phyloP scores from a whole-genome alignment of 2,797 vertebrate species.

The Sparus aurata region DNA sequence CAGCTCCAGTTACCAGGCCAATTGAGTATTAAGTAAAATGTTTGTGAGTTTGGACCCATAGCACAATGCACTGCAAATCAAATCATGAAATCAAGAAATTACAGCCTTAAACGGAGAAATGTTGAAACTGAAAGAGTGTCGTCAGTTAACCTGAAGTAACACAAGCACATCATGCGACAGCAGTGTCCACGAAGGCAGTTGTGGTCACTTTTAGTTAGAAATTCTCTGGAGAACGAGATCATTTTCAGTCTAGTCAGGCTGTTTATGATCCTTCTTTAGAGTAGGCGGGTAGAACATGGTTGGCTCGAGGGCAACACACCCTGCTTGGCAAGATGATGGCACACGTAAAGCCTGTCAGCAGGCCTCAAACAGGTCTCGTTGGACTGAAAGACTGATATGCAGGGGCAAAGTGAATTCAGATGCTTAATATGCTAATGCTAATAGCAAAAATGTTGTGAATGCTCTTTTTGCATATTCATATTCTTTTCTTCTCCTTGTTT shows the following conservation, averaged over 20 bases:
- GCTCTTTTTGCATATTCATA: not conserved
- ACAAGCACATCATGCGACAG: slow-evolving; percentile 2
- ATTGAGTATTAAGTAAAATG: too few relatives aligned
- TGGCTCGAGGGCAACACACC: not conserved
- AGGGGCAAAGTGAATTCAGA: not conserved
- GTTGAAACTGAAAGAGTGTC: slow-evolving; percentile 18
- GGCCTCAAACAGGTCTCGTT: not conserved
- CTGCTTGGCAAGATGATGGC: not conserved
- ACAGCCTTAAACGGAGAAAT: not conserved
- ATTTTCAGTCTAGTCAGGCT: not conserved
- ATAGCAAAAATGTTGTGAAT: not conserved
- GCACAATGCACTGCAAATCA: not conserved
- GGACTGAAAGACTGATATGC: not conserved
- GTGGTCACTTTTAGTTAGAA: slow-evolving; percentile 10
- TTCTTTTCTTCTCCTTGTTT: not conserved
- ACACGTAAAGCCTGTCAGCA: not conserved
- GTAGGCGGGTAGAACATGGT: not conserved
- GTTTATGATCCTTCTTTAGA: not conserved
- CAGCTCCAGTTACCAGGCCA: too few relatives aligned
- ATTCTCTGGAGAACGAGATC: not conserved
- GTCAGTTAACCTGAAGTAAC: not conserved
- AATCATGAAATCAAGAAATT: slow-evolving; percentile 6
- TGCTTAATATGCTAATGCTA: not conserved
- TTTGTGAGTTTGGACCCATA: too few relatives aligned
- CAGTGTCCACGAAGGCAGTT: not conserved